phyloP scores from a whole-genome alignment of 2,888 invertebrate species.

The Drosophila stalkeri region DNA sequence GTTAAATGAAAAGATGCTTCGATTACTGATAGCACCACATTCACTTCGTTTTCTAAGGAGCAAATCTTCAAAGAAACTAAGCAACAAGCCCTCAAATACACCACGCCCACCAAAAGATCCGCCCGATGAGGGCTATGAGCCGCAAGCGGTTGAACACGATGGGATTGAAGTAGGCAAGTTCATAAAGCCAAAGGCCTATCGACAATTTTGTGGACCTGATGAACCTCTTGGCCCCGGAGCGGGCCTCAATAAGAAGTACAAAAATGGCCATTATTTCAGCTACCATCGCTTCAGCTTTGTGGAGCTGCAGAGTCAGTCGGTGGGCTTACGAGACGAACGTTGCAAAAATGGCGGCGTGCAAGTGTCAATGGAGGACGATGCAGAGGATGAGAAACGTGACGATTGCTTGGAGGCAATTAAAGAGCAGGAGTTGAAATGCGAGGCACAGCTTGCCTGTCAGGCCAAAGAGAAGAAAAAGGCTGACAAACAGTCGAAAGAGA shows the following conservation, averaged over 20 bases:
- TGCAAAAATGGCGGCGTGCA: constrained; percentile 36
- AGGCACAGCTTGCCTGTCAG: constrained; percentile 40
- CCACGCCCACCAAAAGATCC: constrained; percentile 82
- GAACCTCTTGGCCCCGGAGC: constrained; percentile 81
- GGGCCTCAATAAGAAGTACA: constrained; percentile 64
- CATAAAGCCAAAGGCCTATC: constrained; percentile 70
- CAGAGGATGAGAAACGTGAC: constrained; percentile 27
- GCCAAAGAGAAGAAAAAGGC: constrained; percentile 28
- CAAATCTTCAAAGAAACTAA: not conserved
- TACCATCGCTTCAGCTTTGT: constrained; percentile 81
- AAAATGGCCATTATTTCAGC: constrained; percentile 79
- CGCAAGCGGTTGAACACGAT: constrained; percentile 59
- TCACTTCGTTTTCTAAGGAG: not conserved
- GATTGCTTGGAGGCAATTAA: constrained; percentile 33
- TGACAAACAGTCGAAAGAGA: constrained; percentile 2
- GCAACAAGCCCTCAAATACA: constrained; percentile 56
- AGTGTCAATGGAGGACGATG: constrained; percentile 25
- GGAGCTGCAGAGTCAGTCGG: constrained; percentile 60
- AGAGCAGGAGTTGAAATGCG: constrained; percentile 44
- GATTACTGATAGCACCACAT: not conserved
- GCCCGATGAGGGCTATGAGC: constrained; percentile 72
- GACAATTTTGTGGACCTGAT: constrained; percentile 56
- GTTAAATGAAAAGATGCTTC: constrained; percentile 15
- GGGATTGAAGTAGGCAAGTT: constrained; percentile 59
- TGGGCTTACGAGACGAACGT: constrained; percentile 62